A percentile compares a stretch with the other conserved stretches of the same genome.
These are phyloP conservation scores for Maniola hyperantus DNA, from an alignment of 2,888 invertebrate species.

Conservation along the genomic window DNA sequence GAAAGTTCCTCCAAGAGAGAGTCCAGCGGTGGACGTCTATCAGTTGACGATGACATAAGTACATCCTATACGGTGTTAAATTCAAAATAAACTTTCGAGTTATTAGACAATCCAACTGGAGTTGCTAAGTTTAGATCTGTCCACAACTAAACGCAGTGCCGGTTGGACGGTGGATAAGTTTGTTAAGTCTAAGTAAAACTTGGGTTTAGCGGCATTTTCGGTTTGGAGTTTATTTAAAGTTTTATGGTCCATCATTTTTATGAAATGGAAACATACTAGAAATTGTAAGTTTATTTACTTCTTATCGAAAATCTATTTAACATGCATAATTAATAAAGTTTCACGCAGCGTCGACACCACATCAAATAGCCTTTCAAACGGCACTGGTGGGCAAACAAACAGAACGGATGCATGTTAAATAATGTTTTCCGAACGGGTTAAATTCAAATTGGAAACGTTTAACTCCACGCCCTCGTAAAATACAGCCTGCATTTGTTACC, in stretches of 20 bases:
- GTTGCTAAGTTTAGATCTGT: neutral
- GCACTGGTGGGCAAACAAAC: slow-evolving; percentile 16
- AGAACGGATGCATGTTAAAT: slow-evolving; percentile 19
- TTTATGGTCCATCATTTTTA: no score
- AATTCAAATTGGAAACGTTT: slow-evolving; percentile 25
- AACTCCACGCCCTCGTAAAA: slow-evolving; percentile 6
- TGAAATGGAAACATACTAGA: neutral
- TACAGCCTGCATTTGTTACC: slow-evolving; percentile 4
- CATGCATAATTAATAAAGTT: slow-evolving; percentile 24
- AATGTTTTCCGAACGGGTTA: slow-evolving; percentile 18
- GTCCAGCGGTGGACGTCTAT: no score
- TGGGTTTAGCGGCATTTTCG: neutral
- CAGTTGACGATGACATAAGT: no score
- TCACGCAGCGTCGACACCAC: slow-evolving; percentile 13
- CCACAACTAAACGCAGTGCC: neutral
- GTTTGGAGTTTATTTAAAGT: neutral
- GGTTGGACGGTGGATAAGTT: neutral
- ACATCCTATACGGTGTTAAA: neutral
- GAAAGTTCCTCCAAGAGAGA: no score
- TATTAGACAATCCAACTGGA: neutral
- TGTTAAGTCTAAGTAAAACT: neutral
- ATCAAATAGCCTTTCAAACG: slow-evolving; percentile 25
- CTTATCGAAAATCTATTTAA: slow-evolving; percentile 8
- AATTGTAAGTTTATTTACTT: neutral
- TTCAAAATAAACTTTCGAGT: neutral